Evolutionary conservation across 2,888 invertebrate genomes (phyloP), one percentile per base, ranked within the genome.

Genomic region (Tridacna crocea): DNA sequence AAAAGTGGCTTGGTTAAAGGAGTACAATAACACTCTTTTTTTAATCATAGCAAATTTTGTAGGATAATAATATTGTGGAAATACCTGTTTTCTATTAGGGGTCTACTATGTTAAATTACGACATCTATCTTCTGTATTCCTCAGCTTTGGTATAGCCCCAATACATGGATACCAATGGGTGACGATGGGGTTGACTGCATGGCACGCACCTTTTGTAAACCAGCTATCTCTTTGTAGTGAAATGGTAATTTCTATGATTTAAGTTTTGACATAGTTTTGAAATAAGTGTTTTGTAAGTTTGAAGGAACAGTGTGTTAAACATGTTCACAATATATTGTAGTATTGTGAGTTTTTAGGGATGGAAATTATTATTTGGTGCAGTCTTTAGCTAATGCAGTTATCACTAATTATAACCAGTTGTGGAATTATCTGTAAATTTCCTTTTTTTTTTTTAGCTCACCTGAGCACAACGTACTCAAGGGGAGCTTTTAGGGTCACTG

Each of bases 81-180:
- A n/a, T n/a, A n/a, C n/a, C n/a, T n/a, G n/a, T n/a, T n/a, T n/a
- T n/a, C n/a, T n/a, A n/a, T n/a, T n/a, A n/a, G n/a, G n/a, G n/a
- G n/a, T n/a, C n/a, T n/a, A n/a, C n/a, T n/a, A 36, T 8, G 2
- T 36, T 36, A 36, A 55, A 19, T 55, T 55, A 55, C 10, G 11
- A 36, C 8, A 36, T 36, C 36, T 36, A 36, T 8, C 8, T 36
- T 36, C 8, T 36, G 2, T 36, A 47, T 65, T 72, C 77, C 68
- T 22, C 75, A 88, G 88, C 22, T 75, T 66, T 72, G 82, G 77
- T 26, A 79, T 87, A 51, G 76, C 87, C 10, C 81, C 85, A 36
- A 75, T 82, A 15, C 68, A 88, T 83, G 88, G 88, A 8, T 89
- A 83, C 55, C 88, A 88, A 58, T 89, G 88, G 88, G 72, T 75